These are phyloP conservation scores for Hyperoplus lanceolatus DNA, from an alignment of 2,797 vertebrate genomes.

Conservation along the genomic window DNA sequence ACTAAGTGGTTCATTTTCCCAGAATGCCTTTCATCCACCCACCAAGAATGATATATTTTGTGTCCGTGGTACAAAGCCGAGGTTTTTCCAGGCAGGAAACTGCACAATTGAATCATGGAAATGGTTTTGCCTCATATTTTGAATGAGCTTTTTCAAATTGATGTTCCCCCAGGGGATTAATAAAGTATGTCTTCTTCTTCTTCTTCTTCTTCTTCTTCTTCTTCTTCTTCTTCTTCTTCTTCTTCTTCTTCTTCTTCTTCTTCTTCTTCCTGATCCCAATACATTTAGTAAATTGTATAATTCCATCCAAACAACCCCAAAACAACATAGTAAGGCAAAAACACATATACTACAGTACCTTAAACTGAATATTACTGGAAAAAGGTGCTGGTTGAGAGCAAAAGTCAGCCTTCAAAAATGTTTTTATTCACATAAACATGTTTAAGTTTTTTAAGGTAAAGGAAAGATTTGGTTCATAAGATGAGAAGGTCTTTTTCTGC, in stretches of 20 bases:
- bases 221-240: no score
- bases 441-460: neutral
- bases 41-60: neutral
- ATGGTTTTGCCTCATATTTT: neutral
- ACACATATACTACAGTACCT: neutral
- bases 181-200: no score
- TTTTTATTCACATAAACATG: neutral
- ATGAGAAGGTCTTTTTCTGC: neutral
- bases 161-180: no score
- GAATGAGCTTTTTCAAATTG: neutral
- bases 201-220: no score
- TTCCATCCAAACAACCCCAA: neutral
- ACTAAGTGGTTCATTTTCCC: constrained; percentile 9
- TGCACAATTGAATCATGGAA: neutral
- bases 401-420: neutral
- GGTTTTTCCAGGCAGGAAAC: neutral
- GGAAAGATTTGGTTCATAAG: neutral
- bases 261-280: neutral
- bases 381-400: neutral
- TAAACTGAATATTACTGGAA: neutral
- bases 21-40: constrained; percentile 15
- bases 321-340: neutral
- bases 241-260: no score
- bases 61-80: neutral
- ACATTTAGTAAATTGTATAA: neutral